These are phyloP conservation scores for Cylindroiulus punctatus DNA, from an alignment of 2,888 invertebrate genomes.

Conservation along the genomic window DNA sequence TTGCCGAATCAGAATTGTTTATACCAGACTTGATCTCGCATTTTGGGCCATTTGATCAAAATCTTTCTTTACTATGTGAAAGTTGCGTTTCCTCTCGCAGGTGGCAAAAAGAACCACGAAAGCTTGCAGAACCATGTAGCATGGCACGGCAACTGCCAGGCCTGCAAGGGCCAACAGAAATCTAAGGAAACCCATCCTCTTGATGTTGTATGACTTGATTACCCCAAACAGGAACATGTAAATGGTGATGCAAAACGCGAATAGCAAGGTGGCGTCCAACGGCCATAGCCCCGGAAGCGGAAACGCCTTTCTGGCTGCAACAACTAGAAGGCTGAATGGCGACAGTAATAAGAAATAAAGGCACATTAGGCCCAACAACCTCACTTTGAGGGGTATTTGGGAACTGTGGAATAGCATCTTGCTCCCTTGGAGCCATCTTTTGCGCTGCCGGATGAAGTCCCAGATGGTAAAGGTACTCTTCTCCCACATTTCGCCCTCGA, in stretches of 20 bases:
- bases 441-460: slow-evolving; percentile 12
- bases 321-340: not conserved
- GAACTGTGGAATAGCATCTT: not conserved
- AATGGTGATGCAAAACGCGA: not conserved
- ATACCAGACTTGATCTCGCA: no score
- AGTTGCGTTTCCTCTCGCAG: not conserved
- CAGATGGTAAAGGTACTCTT: not conserved
- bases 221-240: not conserved
- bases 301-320: not conserved
- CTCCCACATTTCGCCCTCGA: slow-evolving; percentile 7
- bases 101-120: not conserved
- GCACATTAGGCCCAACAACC: not conserved
- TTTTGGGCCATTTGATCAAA: not conserved
- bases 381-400: not conserved
- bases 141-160: not conserved
- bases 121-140: not conserved
- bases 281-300: not conserved
- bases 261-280: not conserved
- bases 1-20: no score
- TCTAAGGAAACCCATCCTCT: not conserved
- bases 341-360: not conserved
- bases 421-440: not conserved
- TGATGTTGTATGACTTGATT: not conserved
- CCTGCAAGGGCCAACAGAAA: not conserved
- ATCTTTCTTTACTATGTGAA: not conserved